Percentiles rank a stretch among this genome's conserved stretches.
These are phyloP conservation scores for Festucalex cinctus DNA, from an alignment of 2,113 vertebrate species.

Conservation along the genomic window DNA sequence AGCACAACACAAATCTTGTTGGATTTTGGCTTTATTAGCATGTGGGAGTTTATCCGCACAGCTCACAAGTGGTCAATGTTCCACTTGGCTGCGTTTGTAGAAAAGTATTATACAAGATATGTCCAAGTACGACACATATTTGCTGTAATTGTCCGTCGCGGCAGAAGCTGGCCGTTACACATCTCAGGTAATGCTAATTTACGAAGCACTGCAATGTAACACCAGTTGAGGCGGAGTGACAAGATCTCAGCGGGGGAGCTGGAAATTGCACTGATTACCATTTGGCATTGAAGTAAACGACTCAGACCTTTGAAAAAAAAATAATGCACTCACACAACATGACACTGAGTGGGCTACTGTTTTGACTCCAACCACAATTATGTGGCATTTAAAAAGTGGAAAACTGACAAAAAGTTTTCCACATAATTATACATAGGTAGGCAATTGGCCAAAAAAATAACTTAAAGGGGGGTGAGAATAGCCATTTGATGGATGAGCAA, in stretches of 20 bases:
- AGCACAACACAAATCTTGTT: slow-evolving; percentile 18
- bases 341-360: slow-evolving; percentile 56
- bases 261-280: slow-evolving; percentile 60
- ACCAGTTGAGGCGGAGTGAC: slow-evolving; percentile 55
- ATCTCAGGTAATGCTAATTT: slow-evolving; percentile 60
- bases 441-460: neutral
- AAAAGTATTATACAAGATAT: slow-evolving; percentile 55
- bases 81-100: slow-evolving; percentile 44
- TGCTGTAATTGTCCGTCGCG: slow-evolving; percentile 58
- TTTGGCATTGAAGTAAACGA: slow-evolving; percentile 64
- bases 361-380: slow-evolving; percentile 64
- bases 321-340: slow-evolving; percentile 42
- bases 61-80: slow-evolving; percentile 55
- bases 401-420: neutral
- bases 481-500: neutral
- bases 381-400: slow-evolving; percentile 48
- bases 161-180: slow-evolving; percentile 39
- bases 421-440: neutral
- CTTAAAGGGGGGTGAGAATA: neutral
- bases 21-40: slow-evolving; percentile 35
- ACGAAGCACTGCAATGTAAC: slow-evolving; percentile 51
- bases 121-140: slow-evolving; percentile 49
- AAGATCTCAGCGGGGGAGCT: slow-evolving; percentile 54
- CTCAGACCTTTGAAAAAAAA: slow-evolving; percentile 45
- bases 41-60: slow-evolving; percentile 31